These are phyloP conservation scores for Neostethus bicornis DNA, from an alignment of 2,797 vertebrate species.

Conservation along the genomic window DNA sequence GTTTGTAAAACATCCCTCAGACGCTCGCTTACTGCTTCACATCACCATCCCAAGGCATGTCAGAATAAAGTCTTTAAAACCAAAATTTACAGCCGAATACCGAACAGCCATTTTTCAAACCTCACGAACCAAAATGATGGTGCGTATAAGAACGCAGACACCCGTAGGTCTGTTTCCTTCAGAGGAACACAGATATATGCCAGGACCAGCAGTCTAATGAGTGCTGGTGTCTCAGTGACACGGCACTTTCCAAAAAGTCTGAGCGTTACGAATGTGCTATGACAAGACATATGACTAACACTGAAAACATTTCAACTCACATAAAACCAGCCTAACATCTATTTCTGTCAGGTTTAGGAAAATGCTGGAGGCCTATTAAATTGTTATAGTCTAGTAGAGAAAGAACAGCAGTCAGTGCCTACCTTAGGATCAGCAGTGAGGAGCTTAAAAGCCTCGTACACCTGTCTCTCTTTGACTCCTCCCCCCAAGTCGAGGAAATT, in stretches of 20 bases:
- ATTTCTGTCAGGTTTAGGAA: background rate
- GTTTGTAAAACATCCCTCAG: slow-evolving; percentile 51
- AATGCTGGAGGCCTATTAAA: too few species aligned
- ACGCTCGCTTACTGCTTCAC: slow-evolving; percentile 12
- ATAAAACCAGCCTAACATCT: slow-evolving; percentile 7
- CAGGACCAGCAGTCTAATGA: slow-evolving; percentile 53
- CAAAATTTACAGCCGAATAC: slow-evolving; percentile 28
- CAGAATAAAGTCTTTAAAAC: slow-evolving; percentile 35
- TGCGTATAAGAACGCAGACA: slow-evolving; percentile 35
- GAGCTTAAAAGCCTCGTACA: slow-evolving; percentile 96
- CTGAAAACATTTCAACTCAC: background rate
- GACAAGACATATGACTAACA: slow-evolving; percentile 36
- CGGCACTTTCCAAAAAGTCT: slow-evolving; percentile 32
- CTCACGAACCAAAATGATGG: slow-evolving; percentile 35
- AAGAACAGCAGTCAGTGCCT: slow-evolving; percentile 41
- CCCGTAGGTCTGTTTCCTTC: slow-evolving; percentile 30
- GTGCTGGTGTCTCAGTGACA: slow-evolving; percentile 42
- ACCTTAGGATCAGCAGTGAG: slow-evolving; percentile 97
- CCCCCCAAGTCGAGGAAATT: slow-evolving; percentile 98
- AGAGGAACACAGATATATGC: slow-evolving; percentile 46
- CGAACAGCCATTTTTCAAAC: slow-evolving; percentile 24
- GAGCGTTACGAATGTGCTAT: slow-evolving; percentile 29
- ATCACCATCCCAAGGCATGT: slow-evolving; percentile 3
- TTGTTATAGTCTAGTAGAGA: background rate
- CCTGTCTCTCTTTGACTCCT: slow-evolving; percentile 95